Evolutionary conservation across 2,113 vertebrate species (phyloP).

Genomic region (Pavo muticus): DNA sequence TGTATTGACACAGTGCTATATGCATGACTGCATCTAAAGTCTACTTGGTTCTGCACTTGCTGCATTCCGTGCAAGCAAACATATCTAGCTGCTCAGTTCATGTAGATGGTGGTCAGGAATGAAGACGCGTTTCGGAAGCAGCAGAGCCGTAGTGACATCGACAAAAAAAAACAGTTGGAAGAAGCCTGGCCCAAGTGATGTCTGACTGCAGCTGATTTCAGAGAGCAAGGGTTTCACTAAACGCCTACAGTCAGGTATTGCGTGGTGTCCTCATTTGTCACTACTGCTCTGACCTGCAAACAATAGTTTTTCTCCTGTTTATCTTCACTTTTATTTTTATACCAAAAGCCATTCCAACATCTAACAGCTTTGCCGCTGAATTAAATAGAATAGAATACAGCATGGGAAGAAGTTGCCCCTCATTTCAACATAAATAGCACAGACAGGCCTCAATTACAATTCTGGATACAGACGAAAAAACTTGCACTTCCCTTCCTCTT

Average conservation of each 20-base stretch:
- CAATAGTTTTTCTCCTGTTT: neutral
- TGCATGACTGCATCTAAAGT: neutral
- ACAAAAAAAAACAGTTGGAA: neutral
- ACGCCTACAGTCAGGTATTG: neutral
- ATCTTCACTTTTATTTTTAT: neutral
- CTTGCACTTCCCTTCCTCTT: neutral
- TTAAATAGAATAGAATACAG: neutral
- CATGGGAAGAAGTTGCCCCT: neutral
- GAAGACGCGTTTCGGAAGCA: neutral
- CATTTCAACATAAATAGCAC: slow-evolving; percentile 22
- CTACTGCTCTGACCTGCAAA: neutral
- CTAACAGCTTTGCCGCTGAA: neutral
- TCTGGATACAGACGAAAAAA: neutral
- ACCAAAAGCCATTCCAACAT: neutral
- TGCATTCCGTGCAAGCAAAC: neutral
- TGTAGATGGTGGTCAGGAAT: neutral
- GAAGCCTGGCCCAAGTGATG: neutral
- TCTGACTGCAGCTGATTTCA: neutral
- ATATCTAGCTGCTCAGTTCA: neutral
- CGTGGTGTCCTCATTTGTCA: neutral
- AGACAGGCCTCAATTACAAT: neutral
- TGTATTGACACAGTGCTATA: neutral
- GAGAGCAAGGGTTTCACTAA: neutral
- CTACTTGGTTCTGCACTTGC: neutral
- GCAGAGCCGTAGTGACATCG: neutral